Evolutionary conservation across 2,797 vertebrate genomes (phyloP).

Genomic region (Trichosurus vulpecula): DNA sequence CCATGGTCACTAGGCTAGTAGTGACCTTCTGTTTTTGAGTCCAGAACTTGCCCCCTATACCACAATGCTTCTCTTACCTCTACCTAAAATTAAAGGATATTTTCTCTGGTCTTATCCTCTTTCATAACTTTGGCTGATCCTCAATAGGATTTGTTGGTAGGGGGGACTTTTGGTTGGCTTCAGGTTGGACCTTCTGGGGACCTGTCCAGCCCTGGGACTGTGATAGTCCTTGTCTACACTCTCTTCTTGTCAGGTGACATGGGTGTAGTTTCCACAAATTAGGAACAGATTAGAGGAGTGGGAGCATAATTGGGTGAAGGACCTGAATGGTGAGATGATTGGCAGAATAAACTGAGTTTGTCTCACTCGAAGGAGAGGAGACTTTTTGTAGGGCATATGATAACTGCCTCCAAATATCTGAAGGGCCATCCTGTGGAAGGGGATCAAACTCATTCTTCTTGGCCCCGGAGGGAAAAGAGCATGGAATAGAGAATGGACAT

Average conservation of each 20-base stretch:
- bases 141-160: neutral
- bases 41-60: neutral
- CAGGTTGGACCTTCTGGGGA: neutral
- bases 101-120: neutral
- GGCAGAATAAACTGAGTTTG: neutral
- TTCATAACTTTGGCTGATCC: neutral
- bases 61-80: neutral
- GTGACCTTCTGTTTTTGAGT: neutral
- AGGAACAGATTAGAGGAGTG: neutral
- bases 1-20: neutral
- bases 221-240: neutral
- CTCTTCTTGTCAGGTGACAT: neutral
- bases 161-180: neutral
- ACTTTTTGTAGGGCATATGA: neutral
- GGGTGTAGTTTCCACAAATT: neutral
- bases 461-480: neutral
- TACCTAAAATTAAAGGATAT: neutral
- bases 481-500: neutral
- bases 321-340: neutral
- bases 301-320: neutral
- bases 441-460: neutral
- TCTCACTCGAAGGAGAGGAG: neutral
- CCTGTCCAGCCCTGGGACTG: neutral
- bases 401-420: neutral
- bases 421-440: neutral